Conservation (phyloP, 1,140 invertebrate species). For the Drosophila sp. region DNA sequence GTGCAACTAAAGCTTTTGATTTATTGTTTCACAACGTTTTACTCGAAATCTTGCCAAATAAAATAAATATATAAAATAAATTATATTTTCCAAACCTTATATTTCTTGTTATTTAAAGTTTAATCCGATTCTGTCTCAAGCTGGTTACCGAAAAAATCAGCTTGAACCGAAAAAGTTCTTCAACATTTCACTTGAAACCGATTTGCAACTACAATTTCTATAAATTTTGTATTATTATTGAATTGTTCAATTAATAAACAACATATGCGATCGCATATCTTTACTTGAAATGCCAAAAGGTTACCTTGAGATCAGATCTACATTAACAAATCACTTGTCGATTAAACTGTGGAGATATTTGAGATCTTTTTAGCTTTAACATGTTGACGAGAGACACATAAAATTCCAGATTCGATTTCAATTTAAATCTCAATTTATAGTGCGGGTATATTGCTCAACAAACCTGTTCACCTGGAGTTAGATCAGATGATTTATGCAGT, state of each 20-base stretch:
- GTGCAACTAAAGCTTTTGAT: background rate
- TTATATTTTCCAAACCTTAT: too few relatives aligned
- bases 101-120: too few relatives aligned
- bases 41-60: too few relatives aligned
- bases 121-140: too few relatives aligned
- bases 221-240: too few relatives aligned
- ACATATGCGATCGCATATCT: background rate
- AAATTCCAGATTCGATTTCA: constrained; percentile 57
- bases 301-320: constrained; percentile 64
- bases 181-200: too few relatives aligned
- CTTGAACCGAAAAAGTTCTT: too few relatives aligned
- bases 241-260: background rate
- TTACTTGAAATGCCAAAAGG: constrained; percentile 58
- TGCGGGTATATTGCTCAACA: constrained; percentile 58
- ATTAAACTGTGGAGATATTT: constrained; percentile 24
- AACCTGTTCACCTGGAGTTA: constrained; percentile 64
- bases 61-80: too few relatives aligned
- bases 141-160: too few relatives aligned
- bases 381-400: constrained; percentile 34
- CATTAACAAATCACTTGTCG: constrained; percentile 8
- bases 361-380: constrained; percentile 21
- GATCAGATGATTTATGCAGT: constrained; percentile 28
- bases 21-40: background rate
- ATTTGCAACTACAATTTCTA: too few relatives aligned
- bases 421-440: constrained; percentile 62